Percentiles rank a stretch among this genome's conserved stretches.
phyloP scores from a whole-genome alignment of 2,113 vertebrate species.

The Struthidea cinerea region DNA sequence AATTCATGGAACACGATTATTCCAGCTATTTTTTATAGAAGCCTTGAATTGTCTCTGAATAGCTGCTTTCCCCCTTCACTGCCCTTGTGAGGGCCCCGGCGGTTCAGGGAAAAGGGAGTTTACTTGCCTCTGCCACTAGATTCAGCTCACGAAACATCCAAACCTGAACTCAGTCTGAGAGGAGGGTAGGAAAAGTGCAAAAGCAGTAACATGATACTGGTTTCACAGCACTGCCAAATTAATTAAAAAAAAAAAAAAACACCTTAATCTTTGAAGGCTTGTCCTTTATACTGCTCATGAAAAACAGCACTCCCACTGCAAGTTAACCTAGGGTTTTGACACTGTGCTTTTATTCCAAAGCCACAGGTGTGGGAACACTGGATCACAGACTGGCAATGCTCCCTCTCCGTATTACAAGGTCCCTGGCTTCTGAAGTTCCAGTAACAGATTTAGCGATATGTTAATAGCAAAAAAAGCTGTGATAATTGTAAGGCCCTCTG shows the following conservation, averaged over 20 bases:
- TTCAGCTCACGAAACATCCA: neutral
- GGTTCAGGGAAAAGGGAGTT: neutral
- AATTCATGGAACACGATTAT: neutral
- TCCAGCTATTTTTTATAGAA: neutral
- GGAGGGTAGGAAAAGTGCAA: neutral
- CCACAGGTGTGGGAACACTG: neutral
- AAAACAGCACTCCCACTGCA: neutral
- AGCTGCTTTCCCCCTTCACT: neutral
- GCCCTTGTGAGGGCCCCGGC: fast-evolving
- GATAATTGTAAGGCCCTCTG: neutral
- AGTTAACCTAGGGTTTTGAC: neutral
- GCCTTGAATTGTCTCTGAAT: neutral
- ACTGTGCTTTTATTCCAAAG: neutral
- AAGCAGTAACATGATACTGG: neutral
- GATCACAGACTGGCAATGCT: neutral
- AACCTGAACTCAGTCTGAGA: neutral
- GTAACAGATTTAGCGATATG: neutral
- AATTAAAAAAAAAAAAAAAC: neutral
- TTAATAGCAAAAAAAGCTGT: neutral
- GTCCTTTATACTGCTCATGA: neutral
- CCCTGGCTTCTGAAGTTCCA: neutral
- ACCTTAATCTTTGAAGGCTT: neutral
- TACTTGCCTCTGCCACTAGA: neutral
- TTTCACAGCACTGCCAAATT: neutral
- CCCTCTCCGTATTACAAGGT: neutral